Evolutionary conservation across 1,140 invertebrate genomes (phyloP).

Genomic region (Uloborus diversus): DNA sequence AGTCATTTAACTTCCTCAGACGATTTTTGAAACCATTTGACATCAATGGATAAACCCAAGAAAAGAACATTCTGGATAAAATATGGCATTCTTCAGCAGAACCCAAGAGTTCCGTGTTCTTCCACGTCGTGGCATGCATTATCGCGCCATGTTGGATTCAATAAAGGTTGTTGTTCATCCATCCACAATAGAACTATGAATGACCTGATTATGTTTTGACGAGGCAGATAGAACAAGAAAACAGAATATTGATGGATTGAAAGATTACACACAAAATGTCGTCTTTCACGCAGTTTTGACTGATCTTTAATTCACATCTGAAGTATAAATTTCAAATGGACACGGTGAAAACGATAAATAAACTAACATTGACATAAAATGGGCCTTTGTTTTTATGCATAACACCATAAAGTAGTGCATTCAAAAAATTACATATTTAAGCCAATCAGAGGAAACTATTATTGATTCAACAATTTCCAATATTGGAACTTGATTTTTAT

Average conservation of each 20-base stretch:
- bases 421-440: constrained; percentile 80
- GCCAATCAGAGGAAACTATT: constrained; percentile 78
- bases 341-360: constrained; percentile 73
- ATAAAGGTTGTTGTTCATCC: constrained; percentile 65
- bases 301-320: constrained; percentile 64
- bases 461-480: constrained; percentile 76
- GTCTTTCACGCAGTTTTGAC: constrained; percentile 62
- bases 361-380: constrained; percentile 72
- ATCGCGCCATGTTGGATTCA: constrained; percentile 65
- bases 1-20: constrained; percentile 79
- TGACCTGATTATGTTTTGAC: constrained; percentile 59
- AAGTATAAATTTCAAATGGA: constrained; percentile 70
- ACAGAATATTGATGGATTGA: constrained; percentile 61
- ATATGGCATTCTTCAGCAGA: constrained; percentile 74
- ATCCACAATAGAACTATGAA: constrained; percentile 60
- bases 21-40: constrained; percentile 78
- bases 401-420: constrained; percentile 72
- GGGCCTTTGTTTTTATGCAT: constrained; percentile 75
- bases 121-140: constrained; percentile 73
- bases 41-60: constrained; percentile 89
- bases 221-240: constrained; percentile 61
- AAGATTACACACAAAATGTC: constrained; percentile 60
- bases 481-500: constrained; percentile 66
- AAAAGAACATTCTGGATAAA: constrained; percentile 81
- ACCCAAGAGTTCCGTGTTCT: constrained; percentile 27